Evolutionary conservation across 30 jellyfish, hydroid and myxozoan genomes (phyloP).

Genomic region (Rhopilema esculentum): DNA sequence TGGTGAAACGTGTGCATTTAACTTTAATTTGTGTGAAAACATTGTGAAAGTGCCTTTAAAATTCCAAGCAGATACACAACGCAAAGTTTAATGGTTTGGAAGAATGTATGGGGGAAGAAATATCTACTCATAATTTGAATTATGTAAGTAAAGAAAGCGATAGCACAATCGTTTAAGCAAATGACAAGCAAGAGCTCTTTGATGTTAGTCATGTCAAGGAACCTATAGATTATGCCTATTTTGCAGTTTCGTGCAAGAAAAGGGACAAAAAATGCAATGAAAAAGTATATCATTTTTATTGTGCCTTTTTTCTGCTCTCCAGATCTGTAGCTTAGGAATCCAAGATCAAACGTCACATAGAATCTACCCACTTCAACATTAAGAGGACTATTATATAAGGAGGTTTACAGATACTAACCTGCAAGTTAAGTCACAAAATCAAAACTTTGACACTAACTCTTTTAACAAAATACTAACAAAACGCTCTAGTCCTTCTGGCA

Average conservation of each 20-base stretch:
- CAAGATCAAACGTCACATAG: background rate
- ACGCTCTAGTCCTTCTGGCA: constrained; percentile 58
- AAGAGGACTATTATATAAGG: background rate
- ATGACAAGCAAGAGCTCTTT: no score
- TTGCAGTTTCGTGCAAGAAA: background rate
- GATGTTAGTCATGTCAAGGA: background rate
- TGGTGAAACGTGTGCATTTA: background rate
- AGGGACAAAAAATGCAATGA: background rate
- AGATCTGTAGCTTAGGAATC: background rate
- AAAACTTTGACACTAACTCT: background rate
- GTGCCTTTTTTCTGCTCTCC: background rate
- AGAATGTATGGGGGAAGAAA: background rate
- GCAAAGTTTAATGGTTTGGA: no score
- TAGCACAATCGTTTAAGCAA: no score
- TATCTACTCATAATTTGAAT: background rate
- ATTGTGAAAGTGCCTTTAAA: background rate
- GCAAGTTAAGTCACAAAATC: background rate
- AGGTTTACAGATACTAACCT: background rate
- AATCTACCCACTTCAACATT: background rate
- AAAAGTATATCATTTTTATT: background rate
- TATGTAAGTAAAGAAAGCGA: no score
- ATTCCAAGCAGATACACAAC: background rate
- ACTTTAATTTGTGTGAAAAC: background rate
- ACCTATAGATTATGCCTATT: background rate
- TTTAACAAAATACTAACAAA: constrained; percentile 46